These are phyloP conservation scores for Biston stratarius DNA, from an alignment of 2,888 invertebrate genomes.

Conservation along the genomic window DNA sequence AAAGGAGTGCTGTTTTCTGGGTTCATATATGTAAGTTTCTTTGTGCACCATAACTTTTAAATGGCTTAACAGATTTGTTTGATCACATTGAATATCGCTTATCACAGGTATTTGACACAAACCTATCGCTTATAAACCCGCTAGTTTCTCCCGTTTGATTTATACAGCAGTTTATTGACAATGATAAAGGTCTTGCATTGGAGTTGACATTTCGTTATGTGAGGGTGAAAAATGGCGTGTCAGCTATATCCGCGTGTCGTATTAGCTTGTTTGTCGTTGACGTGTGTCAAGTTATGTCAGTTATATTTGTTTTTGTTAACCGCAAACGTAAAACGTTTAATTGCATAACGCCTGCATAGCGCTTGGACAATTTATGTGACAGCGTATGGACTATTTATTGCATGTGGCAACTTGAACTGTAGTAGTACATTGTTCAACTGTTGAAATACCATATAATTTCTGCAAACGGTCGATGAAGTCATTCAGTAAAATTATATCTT, in stretches of 20 bases:
- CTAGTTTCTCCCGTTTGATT: conserved; percentile 62
- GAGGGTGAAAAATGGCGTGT: conserved; percentile 72
- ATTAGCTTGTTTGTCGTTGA: conserved; percentile 59
- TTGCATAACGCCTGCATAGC: conserved; percentile 9
- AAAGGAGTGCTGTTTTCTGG: no score
- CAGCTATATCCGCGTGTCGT: conserved; percentile 58
- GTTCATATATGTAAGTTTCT: no score
- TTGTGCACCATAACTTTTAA: no score
- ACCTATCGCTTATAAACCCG: conserved; percentile 40
- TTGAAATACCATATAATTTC: no score
- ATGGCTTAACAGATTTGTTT: no score
- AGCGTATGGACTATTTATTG: conserved; percentile 11
- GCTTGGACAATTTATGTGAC: conserved; percentile 13
- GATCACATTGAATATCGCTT: background rate
- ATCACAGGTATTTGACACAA: conserved; percentile 27
- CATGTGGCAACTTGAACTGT: background rate
- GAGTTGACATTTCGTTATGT: conserved; percentile 76
- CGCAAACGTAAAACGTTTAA: conserved; percentile 23
- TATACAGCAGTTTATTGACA: conserved; percentile 75
- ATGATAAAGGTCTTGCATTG: conserved; percentile 78
- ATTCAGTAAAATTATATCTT: no score
- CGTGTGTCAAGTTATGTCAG: conserved; percentile 27
- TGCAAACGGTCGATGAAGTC: no score
- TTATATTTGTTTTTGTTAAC: conserved; percentile 26
- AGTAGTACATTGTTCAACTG: no score